Base-by-base conservation (phyloP, 2,888 invertebrate genomes). In the Apamea epomidion region DNA sequence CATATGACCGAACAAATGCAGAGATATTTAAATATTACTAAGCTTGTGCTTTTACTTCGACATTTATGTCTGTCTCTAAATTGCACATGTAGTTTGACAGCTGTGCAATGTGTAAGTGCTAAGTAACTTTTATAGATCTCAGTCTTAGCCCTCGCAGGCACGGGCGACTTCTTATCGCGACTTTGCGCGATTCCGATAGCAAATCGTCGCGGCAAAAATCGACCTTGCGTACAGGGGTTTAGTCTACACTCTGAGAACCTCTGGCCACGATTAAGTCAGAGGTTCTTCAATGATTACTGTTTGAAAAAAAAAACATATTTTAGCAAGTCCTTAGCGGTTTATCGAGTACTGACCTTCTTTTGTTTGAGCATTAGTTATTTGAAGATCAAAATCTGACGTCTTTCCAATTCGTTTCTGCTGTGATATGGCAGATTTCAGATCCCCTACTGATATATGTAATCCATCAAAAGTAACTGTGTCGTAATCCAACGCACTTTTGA, bases 401-500 rank as follows among this genome's bases (percentile, higher is more conserved):
- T 99, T 99, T 76, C 99, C 99, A 91, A 99, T 98, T 78, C 99
- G 98, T 95, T 99, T 99, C 95, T 99, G 99, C 92, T 99, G 98
- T 84, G 99, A 98, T 90, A 99, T 99, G 77, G 99, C 98, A 92
- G 99, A 98, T 96, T 99, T 99, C 87, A 99, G 97, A 94, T 99
- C 99, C 71, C 98, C 98, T 89, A 99, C 98, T 69, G 99, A 99
- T 93, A 99, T 99, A 95, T 99, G 99, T 82, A 99, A 97, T 82
- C 99, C 99, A 97, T 99, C 99, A 95, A 99, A 99, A 64, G 99
- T 99, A 86, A 99, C 98, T 16, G 99, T 99, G 94, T 99, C 99
- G 97, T 98, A 99, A 95, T 99, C 99, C 93, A 99, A 97, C 84
- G 99, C 98, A 93, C 99, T 99, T 97, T 99, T 99, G 95, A 99